Base-by-base conservation (phyloP, 1,140 invertebrate species). In the Rhagoletis pomonella region DNA sequence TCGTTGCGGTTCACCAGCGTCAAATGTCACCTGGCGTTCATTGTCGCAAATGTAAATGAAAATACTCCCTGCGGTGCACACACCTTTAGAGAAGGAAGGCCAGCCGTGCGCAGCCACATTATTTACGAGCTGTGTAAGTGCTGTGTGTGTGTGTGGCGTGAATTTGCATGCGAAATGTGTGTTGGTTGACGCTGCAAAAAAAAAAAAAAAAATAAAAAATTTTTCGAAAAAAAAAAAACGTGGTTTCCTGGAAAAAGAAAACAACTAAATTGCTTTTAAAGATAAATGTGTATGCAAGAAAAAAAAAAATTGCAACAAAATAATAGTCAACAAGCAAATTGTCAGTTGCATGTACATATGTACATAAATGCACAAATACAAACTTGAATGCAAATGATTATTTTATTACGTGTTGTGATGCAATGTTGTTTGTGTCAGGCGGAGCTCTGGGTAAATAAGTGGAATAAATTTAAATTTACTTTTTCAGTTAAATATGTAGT, bases 91-190 rank as follows among this genome's bases (percentile, higher is more conserved):
- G 29, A 29, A 29, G 29, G 29, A 29, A 29, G 29, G 39, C 10
- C 5, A 9, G 29, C 67, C 42, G 12, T 4, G 67, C 67, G 67
- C 42, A 73, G 4, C 12, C 42, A 44, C 14, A 73, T 73, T 73
- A 73, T 73, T 73, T 73, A 73, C 42, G 67, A 73, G 14, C 67
- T 47, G 12, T 47, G 12, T 73, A 73, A 73, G 42, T 73, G 39
- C 44, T 42, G 29, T 67, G 10, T 67, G 29, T 73, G 67, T 39
- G 44, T 14, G 10, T 42, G 4, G 17, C 44, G 67, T 69, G 67
- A 44, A 29, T 29, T 39, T 65, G 64, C 29, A 6, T 65, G 62
- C 2, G 19, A 2, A 9, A 39, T 69, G 67, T 69, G 64, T 65
- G n/a, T 6, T 69, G 67, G 29, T 10, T 69, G 67, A 4, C 39